Percentiles rank a stretch among this genome's conserved stretches.
phyloP scores from a whole-genome alignment of 2,797 vertebrate species.

The Cuculus canorus region DNA sequence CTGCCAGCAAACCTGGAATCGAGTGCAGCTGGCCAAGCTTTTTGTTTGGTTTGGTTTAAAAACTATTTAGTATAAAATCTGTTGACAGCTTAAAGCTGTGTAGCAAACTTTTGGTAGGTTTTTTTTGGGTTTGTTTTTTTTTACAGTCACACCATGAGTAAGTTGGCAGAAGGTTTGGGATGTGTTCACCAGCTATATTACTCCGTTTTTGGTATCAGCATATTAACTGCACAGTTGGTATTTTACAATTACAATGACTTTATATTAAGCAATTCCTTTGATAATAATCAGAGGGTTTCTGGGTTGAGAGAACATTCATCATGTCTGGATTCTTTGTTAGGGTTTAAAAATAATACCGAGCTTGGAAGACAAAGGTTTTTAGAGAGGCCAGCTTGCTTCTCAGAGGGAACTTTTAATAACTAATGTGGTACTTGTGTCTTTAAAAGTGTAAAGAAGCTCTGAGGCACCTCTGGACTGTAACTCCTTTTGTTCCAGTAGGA shows the following conservation, averaged over 20 bases:
- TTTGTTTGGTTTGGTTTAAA: not conserved
- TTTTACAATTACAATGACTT: constrained; percentile 34
- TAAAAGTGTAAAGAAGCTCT: not conserved
- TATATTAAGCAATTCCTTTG: constrained; percentile 47
- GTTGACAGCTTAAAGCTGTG: not conserved
- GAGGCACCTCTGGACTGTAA: not conserved
- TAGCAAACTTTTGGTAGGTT: not conserved
- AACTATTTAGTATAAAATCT: constrained; percentile 3
- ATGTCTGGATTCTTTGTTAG: not conserved
- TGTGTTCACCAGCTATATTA: constrained; percentile 28
- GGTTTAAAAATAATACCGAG: constrained; percentile 3
- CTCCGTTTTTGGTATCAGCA: constrained; percentile 37
- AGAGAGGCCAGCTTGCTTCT: not conserved
- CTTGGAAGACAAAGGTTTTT: not conserved
- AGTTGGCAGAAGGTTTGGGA: constrained; percentile 35
- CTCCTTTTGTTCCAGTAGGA: not conserved
- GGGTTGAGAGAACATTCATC: not conserved
- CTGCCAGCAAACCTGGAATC: constrained; percentile 2
- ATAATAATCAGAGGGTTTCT: constrained; percentile 1
- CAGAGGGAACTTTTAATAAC: not conserved
- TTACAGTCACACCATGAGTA: not conserved
- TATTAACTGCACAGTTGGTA: constrained; percentile 39
- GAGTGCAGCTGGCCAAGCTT: not conserved
- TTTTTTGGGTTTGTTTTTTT: not conserved
- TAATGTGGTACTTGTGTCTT: not conserved